Base-by-base conservation (phyloP, 2,113 vertebrate genomes). In the Laticauda laticaudata region DNA sequence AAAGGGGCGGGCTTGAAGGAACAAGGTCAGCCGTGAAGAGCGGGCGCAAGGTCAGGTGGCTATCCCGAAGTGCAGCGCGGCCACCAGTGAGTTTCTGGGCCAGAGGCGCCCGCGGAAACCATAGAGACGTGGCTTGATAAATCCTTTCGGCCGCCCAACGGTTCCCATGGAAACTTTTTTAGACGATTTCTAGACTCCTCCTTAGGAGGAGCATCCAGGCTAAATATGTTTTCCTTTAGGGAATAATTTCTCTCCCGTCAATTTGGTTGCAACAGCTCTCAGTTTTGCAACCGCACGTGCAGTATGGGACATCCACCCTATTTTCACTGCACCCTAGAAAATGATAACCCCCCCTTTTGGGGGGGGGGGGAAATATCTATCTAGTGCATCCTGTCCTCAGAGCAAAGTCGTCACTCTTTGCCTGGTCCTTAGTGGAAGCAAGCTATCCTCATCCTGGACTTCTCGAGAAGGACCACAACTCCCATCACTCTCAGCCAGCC, bases 21-120 rank as follows among this genome's bases (percentile, higher is more conserved):
- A 39, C 90, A 93, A 69, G 93, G 64, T 92, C 56, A 93, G 91
- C 39, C 14, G 88, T 51, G 15, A 59, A 86, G 91, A 85, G 26
- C 87, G 26, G 94, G 87, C 34, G 92, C 94, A 94, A 96, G 95
- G 94, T 95, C 94, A 93, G 85, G 86, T 91, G 94, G 90, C 57
- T 81, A 81, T 26, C 87, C 69, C 93, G 39, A 23, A 12, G 2
- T 91, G 64, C 90, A 85, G 51, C 86, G 87, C 91, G 54, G n/a
- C 7, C 0, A 12, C 75, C 91, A 93, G 51, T 18, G 81, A 87
- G 12, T 5, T 57, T 0, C 0, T 9, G 0, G n/a, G 7, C 7
- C 4, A 91, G 87, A 91, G 64, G 6, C 9, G 26, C 21, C 29
- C 4, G 20, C 34, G 4, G 6, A 29, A 64, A 54, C 54, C 43